Conservation (phyloP, 2,888 invertebrate genomes). For the Agrochola lychnidis region DNA sequence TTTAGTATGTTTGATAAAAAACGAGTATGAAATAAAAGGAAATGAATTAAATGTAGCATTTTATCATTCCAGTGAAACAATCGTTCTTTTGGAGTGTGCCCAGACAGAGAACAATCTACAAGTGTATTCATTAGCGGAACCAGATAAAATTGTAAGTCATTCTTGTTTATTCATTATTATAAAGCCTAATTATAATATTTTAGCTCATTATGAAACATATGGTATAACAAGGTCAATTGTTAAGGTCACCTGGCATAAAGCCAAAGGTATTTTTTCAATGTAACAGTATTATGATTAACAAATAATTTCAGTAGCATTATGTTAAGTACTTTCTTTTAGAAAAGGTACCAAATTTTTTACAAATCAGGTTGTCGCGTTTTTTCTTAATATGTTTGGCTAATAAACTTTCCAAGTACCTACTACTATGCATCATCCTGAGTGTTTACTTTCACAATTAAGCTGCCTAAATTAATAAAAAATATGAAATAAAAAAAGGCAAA, state of each 20-base stretch:
- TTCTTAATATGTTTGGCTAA: not conserved
- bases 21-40: not conserved
- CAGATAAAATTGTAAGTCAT: slow-evolving; percentile 79
- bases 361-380: not conserved
- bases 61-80: slow-evolving; percentile 74
- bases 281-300: not conserved
- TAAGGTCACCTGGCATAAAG: not conserved
- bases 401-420: not conserved
- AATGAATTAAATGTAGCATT: slow-evolving; percentile 9
- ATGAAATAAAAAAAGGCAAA: not conserved
- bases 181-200: slow-evolving; percentile 33
- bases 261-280: not conserved
- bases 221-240: slow-evolving; percentile 43
- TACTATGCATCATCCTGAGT: not conserved
- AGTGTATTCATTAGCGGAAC: slow-evolving; percentile 75
- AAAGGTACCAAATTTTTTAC: not conserved
- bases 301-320: not conserved
- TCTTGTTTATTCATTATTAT: slow-evolving; percentile 33
- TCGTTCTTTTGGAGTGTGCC: slow-evolving; percentile 82
- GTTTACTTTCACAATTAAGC: slow-evolving; percentile 4
- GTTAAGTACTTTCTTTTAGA: not conserved
- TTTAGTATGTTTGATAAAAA: slow-evolving; percentile 1
- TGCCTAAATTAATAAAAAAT: not conserved
- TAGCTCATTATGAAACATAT: slow-evolving; percentile 30
- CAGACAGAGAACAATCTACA: slow-evolving; percentile 73